Evolutionary conservation across 2,797 vertebrate genomes (phyloP).

Genomic region (Sebastes elongatus): DNA sequence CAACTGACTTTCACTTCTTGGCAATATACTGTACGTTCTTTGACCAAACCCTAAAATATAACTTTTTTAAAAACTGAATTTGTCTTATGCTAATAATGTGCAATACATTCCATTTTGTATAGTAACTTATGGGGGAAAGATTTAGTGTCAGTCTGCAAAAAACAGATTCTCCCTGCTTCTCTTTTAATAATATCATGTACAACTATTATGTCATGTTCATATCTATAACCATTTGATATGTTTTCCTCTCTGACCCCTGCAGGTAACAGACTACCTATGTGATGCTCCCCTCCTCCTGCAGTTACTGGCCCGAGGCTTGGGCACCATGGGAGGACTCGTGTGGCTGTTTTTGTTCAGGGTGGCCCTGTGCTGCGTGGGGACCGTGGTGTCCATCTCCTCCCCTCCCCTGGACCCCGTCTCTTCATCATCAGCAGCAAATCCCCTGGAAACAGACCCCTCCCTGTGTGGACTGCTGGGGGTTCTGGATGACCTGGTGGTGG

Average conservation of each 20-base stretch:
- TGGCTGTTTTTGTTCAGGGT: constrained; percentile 86
- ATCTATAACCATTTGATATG: not conserved
- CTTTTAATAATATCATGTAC: not conserved
- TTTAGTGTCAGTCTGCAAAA: too few relatives aligned
- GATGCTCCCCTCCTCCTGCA: constrained; percentile 80
- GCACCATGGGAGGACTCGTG: constrained; percentile 81
- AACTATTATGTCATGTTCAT: not conserved
- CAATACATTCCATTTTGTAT: too few relatives aligned
- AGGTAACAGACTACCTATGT: constrained; percentile 87
- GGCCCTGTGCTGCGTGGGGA: constrained; percentile 83
- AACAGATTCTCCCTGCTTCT: not conserved
- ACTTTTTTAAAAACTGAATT: too few relatives aligned
- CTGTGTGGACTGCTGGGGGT: constrained; percentile 80
- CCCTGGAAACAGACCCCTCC: constrained; percentile 71
- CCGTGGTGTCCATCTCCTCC: constrained; percentile 78
- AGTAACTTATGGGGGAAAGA: too few relatives aligned
- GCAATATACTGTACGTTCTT: too few relatives aligned
- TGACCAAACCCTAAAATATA: too few relatives aligned
- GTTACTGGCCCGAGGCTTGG: constrained; percentile 75
- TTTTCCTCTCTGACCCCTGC: not conserved
- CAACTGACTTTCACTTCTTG: too few relatives aligned
- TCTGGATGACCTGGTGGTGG: constrained; percentile 84
- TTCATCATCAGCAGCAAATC: constrained; percentile 14
- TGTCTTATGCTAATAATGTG: too few relatives aligned
- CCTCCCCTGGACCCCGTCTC: constrained; percentile 61